Evolutionary conservation across 1,140 invertebrate genomes (phyloP).

Genomic region (Leptinotarsa lineolata): DNA sequence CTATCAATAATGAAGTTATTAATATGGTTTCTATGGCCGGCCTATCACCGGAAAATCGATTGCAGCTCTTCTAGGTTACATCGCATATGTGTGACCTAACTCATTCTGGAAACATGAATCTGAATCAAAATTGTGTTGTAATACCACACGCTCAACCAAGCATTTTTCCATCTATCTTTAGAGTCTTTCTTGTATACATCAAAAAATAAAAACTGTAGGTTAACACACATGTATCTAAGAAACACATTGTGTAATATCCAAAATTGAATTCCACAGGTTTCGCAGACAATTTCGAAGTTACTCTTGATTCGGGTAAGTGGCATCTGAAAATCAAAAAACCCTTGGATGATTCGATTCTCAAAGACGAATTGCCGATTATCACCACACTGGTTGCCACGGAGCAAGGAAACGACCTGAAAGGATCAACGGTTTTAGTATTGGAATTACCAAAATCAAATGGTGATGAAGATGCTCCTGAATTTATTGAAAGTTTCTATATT

Average conservation of each 20-base stretch:
- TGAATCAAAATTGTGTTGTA: too few relatives aligned
- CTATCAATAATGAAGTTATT: too few relatives aligned
- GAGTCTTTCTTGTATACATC: neutral
- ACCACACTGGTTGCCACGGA: neutral
- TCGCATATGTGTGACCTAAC: too few relatives aligned
- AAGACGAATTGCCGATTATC: neutral
- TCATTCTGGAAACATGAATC: too few relatives aligned
- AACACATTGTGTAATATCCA: neutral
- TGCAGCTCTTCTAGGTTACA: too few relatives aligned
- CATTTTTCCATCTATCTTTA: too few relatives aligned
- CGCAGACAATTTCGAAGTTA: constrained; percentile 19
- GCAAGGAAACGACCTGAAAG: neutral
- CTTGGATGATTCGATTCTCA: constrained; percentile 12
- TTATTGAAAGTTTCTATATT: constrained; percentile 14
- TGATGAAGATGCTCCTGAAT: constrained; percentile 8
- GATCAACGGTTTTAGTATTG: neutral
- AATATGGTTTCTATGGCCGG: too few relatives aligned
- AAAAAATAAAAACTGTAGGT: neutral
- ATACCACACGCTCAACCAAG: too few relatives aligned
- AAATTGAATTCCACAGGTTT: constrained; percentile 15
- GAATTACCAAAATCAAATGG: neutral
- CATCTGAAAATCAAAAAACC: constrained; percentile 4
- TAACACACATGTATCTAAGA: neutral
- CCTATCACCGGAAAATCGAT: too few relatives aligned
- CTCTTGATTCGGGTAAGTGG: constrained; percentile 2